Conservation (phyloP, 2,888 invertebrate species). For the Sepioteuthis lessoniana region DNA sequence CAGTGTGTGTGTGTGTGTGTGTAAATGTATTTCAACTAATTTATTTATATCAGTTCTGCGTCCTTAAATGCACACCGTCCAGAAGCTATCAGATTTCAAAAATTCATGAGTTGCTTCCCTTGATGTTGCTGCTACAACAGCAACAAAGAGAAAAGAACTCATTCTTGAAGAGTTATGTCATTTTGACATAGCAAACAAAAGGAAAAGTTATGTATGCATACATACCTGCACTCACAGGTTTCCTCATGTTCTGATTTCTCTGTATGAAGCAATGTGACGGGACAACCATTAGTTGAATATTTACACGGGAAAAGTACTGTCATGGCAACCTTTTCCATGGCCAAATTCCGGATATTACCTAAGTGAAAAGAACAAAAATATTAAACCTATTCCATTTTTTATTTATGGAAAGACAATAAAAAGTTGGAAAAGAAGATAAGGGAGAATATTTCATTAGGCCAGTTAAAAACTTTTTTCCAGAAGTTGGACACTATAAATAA, state of each 20-base stretch:
- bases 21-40: too few relatives aligned
- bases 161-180: too few relatives aligned
- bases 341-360: slow-evolving; percentile 97
- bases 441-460: background rate
- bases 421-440: background rate
- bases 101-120: too few relatives aligned
- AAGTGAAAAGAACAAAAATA: slow-evolving; percentile 54
- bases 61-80: background rate
- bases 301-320: slow-evolving; percentile 99
- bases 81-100: too few relatives aligned
- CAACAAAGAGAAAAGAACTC: too few relatives aligned
- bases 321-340: slow-evolving; percentile 99
- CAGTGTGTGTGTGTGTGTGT: too few relatives aligned
- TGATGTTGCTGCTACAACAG: too few relatives aligned
- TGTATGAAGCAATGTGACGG: slow-evolving; percentile 92
- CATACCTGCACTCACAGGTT: slow-evolving; percentile 89
- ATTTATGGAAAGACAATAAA: background rate
- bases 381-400: background rate
- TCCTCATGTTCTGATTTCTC: slow-evolving; percentile 99
- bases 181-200: background rate
- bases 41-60: background rate
- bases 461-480: slow-evolving; percentile 6
- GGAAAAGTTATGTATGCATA: background rate
- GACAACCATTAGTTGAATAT: slow-evolving; percentile 96
- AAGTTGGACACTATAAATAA: background rate